Base-by-base conservation (phyloP, 2,797 vertebrate species). In the Poliocrania exsul region DNA sequence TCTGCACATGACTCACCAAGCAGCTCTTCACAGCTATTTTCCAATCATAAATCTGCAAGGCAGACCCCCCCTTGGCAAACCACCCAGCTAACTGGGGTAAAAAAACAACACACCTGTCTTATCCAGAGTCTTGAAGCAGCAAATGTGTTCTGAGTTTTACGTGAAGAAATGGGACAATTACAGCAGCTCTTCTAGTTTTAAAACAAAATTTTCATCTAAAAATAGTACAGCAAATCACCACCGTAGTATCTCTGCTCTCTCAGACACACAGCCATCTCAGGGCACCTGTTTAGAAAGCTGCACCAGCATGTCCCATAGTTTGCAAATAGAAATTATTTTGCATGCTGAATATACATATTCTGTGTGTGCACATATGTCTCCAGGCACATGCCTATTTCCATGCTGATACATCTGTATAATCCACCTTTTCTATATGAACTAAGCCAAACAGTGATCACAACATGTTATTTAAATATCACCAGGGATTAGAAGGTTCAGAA, bases 391-490 rank as follows among this genome's bases (percentile, higher is more conserved):
- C 2, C 4, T 11, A 62, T 61, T 87, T 92, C 90, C 75, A 71
- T 19, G 17, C 65, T 37, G n/a, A n/a, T 79, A 75, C 58, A 75
- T 42, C 82, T 64, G 66, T 75, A 88, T 75, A 92, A 88, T 75
- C 90, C 46, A 58, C 40, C 49, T 86, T 92, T 91, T 86, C 86
- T 49, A 66, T 29, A 29, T 23, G 46, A 93, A 95, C 92, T 90
- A 92, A 93, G 56, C 83, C 94, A 92, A 95, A 94, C 11, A 1
- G 86, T 86, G 91, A 95, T 88, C 96, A 86, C 88, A 88, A 84
- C 16, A 5, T 80, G 95, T 91, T 96, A 96, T 95, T 97, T 94
- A 97, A 97, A 96, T 94, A 96, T 81, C 81, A 93, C 47, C 79
- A 86, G 54, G 77, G 94, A 95, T 97, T 96, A 97, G 81, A 70